A percentile compares a stretch with the other conserved stretches of the same genome.
These are phyloP conservation scores for Camelus bactrianus DNA, from an alignment of 2,113 vertebrate genomes.

Conservation along the genomic window DNA sequence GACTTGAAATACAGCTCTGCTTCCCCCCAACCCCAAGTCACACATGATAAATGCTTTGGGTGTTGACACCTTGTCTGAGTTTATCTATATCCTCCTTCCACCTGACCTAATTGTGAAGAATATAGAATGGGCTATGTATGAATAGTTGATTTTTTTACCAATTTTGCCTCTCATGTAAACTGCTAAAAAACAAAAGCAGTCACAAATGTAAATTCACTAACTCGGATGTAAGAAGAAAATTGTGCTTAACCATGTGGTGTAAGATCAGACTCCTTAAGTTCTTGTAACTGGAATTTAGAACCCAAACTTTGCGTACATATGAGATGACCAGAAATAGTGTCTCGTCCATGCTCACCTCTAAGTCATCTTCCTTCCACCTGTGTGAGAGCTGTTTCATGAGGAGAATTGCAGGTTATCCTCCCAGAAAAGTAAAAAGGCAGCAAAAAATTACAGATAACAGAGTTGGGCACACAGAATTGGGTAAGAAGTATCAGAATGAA, in stretches of 20 bases:
- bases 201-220: neutral
- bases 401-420: neutral
- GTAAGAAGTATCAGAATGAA: neutral
- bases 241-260: neutral
- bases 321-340: neutral
- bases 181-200: constrained; percentile 45
- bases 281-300: neutral
- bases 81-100: neutral
- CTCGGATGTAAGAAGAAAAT: neutral
- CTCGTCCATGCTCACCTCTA: neutral
- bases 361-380: neutral
- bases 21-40: neutral
- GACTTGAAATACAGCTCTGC: neutral
- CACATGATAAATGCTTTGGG: neutral
- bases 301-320: neutral
- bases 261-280: neutral
- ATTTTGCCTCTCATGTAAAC: constrained; percentile 27
- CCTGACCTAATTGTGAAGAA: constrained; percentile 24
- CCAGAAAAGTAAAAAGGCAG: neutral
- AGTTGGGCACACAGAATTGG: neutral
- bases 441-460: neutral
- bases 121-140: neutral
- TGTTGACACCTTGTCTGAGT: neutral
- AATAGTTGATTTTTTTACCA: constrained; percentile 36
- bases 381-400: neutral